phyloP scores from a whole-genome alignment of 2,888 invertebrate genomes.

The Sceliomorpha sp. region DNA sequence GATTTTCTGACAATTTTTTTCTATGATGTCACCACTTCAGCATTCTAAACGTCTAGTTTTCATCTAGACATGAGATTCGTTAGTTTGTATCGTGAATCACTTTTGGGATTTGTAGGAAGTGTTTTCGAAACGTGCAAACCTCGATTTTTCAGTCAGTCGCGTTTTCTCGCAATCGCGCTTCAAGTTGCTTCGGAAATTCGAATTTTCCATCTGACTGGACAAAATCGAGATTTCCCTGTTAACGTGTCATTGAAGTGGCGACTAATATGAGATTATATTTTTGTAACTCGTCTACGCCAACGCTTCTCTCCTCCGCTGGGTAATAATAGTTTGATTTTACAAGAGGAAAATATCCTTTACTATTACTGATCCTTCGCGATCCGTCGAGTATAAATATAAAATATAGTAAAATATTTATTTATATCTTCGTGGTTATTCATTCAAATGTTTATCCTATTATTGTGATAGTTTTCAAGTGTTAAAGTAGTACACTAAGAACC shows the following conservation, averaged over 20 bases:
- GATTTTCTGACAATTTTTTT: conserved; percentile 46
- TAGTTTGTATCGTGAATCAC: conserved; percentile 16
- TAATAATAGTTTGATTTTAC: conserved; percentile 29
- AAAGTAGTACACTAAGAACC: no score
- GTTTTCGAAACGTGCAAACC: conserved; percentile 22
- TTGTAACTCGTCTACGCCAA: conserved; percentile 52
- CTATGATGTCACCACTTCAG: conserved; percentile 50
- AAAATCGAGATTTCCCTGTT: conserved; percentile 34
- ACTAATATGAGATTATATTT: conserved; percentile 36
- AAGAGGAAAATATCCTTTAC: conserved; percentile 41
- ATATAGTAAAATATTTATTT: no score
- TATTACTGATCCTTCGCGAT: conserved; percentile 20
- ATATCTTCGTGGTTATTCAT: no score
- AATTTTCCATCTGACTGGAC: conserved; percentile 6
- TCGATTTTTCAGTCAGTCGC: conserved; percentile 23
- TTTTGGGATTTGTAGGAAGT: conserved; percentile 20
- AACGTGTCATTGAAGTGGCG: conserved; percentile 38
- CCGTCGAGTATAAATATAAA: conserved; percentile 15
- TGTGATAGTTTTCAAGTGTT: no score
- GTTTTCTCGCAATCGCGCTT: not conserved
- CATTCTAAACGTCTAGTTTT: not conserved
- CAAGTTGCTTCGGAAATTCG: conserved; percentile 1
- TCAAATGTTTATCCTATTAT: no score
- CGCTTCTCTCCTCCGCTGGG: conserved; percentile 32
- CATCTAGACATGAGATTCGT: conserved; percentile 4